Base-by-base conservation (phyloP, 1,140 invertebrate genomes). In the Eubasilissa regina region DNA sequence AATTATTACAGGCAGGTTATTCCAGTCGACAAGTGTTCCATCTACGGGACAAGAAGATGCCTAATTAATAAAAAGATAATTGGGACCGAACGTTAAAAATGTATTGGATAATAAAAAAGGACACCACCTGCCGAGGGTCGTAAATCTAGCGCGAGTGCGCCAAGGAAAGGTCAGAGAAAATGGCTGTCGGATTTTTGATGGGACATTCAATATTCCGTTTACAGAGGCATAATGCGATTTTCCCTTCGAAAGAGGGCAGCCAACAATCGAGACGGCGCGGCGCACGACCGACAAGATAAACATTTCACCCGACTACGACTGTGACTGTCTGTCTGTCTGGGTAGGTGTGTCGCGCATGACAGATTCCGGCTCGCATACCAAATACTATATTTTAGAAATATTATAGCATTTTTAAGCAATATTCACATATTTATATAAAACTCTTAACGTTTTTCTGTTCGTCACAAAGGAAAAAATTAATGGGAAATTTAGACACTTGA, bases 11-110 rank as follows among this genome's bases (percentile, higher is more conserved):
- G 25, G 25, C 6, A 35, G 6, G 25, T 21, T 11, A 35, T 13
- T 13, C 19, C 4, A 10, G 19, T 3, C 25, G 48, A 72, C 21
- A 51, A 72, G 47, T 7, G 25, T 35, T 35, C 1, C 25, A 35
- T 35, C 25, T 35, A 35, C 6, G 77, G 48, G 17, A 15, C 25
- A 12, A 58, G 68, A 78, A 74, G 73, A n/a, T 68, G 74, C 55
- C 70, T 68, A 81, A 78, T 81, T 81, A 81, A 81, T 81, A 81
- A 81, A 78, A 75, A 75, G 55, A 60, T 78, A 78, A 81, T 81
- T 75, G 76, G 75, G 25, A 70, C 70, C 66, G 79, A 72, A 66
- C 79, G 43, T 78, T 70, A 56, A 81, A 81, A 48, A 62, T 17
- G 55, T 19, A 75, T 17, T 44, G 43, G 43, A 74, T 43, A 13